Base-by-base conservation (phyloP, 2,113 vertebrate genomes). In the Ageneiosus marmoratus region DNA sequence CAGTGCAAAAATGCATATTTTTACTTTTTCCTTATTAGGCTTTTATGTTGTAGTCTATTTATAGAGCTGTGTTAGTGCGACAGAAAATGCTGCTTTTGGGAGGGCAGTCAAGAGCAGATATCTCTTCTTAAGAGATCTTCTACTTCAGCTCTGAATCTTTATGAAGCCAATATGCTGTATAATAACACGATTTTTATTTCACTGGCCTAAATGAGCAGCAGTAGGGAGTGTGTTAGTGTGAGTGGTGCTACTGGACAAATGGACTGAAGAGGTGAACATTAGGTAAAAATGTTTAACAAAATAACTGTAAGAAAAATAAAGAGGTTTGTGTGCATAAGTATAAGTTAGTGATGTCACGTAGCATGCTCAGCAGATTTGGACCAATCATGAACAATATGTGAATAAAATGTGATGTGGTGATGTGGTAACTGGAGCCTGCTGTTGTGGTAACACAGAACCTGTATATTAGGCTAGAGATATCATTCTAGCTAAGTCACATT, bases 61-160 rank as follows among this genome's bases (percentile, higher is more conserved):
- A 62, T 44, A 44, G 55, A 82, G 37, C 50, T 73, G 13, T 70
- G 51, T 72, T 58, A 58, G 16, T 58, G 32, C n/a, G 29, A 70
- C 63, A 16, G 22, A 55, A 56, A 44, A 70, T 51, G 11, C 37
- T n/a, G n/a, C n/a, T n/a, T n/a, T n/a, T n/a, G n/a, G n/a, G n/a
- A n/a, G n/a, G n/a, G n/a, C n/a, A n/a, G n/a, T n/a, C n/a, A n/a
- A n/a, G n/a, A n/a, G n/a, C n/a, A n/a, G n/a, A n/a, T n/a, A n/a
- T n/a, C n/a, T n/a, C n/a, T n/a, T n/a, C n/a, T n/a, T n/a, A n/a
- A n/a, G n/a, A n/a, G n/a, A 16, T 67, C 24, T 46, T n/a, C 41
- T 46, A n/a, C 46, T 50, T 48, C 24, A 72, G 48, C 24, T 53
- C 50, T 32, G 29, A 51, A 27, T 22, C 15, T 53, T 75, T 55